Evolutionary conservation across 2,797 vertebrate genomes (phyloP).

Genomic region (Limosa lapponica): DNA sequence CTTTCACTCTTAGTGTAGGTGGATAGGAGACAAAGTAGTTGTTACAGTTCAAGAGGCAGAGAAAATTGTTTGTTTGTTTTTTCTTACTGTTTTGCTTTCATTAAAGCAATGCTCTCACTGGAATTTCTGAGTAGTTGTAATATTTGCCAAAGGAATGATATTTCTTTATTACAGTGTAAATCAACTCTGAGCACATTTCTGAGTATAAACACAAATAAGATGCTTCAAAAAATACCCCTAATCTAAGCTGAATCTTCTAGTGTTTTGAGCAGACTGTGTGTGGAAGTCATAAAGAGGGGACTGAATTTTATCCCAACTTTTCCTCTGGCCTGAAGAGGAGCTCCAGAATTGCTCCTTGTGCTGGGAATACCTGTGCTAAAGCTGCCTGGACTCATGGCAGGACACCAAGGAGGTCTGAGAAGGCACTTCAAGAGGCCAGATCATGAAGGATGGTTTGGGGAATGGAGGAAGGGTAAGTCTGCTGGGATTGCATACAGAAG

Average conservation of each 20-base stretch:
- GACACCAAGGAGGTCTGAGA: not conserved
- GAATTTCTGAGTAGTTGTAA: not conserved
- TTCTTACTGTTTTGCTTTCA: not conserved
- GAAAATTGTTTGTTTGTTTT: not conserved
- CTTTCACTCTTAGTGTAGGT: not conserved
- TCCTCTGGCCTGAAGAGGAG: not conserved
- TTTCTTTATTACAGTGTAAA: not conserved
- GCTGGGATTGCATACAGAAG: too few species aligned
- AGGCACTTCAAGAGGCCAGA: not conserved
- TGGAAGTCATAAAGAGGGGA: not conserved
- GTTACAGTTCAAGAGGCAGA: not conserved
- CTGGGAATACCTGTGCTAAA: not conserved
- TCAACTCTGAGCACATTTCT: not conserved
- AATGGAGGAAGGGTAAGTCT: not conserved
- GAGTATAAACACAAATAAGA: not conserved
- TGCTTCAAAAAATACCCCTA: not conserved
- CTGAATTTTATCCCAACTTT: not conserved
- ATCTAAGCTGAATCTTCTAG: not conserved
- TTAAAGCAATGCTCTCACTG: not conserved
- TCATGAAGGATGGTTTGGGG: not conserved
- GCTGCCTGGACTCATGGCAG: not conserved
- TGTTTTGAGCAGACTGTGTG: not conserved
- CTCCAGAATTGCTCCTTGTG: accelerated
- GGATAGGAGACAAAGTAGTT: not conserved
- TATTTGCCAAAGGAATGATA: not conserved